Percentiles rank a stretch among this genome's conserved stretches.
Conservation (phyloP, 2,888 invertebrate genomes). For the Drosophila robusta region DNA sequence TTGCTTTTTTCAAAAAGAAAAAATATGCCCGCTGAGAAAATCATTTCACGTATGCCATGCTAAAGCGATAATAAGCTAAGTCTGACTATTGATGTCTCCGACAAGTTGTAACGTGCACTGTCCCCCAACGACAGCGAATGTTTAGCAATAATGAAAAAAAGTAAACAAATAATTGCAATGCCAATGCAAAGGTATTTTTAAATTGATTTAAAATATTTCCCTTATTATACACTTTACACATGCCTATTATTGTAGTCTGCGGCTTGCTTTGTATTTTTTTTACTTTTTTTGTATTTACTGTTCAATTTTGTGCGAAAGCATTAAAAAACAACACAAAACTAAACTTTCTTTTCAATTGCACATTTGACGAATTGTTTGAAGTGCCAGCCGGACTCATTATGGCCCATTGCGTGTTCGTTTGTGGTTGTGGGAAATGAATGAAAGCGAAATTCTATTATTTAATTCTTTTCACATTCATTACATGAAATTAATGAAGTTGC, state of each 20-base stretch:
- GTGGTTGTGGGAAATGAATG: constrained; percentile 67
- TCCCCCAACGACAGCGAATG: constrained; percentile 15
- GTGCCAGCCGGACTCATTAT: constrained; percentile 51
- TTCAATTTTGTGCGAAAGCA: constrained; percentile 27
- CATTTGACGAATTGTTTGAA: constrained; percentile 57
- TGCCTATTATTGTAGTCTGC: constrained; percentile 25
- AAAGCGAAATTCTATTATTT: constrained; percentile 84
- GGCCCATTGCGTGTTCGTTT: constrained; percentile 63
- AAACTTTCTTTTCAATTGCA: constrained; percentile 74
- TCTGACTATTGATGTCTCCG: constrained; percentile 21
- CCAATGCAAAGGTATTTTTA: constrained; percentile 37
- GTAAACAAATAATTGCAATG: constrained; percentile 37
- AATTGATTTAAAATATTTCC: constrained; percentile 46
- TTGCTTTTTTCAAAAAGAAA: constrained; percentile 31
- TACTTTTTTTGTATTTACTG: background rate
- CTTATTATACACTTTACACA: constrained; percentile 32
- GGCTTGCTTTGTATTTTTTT: constrained; percentile 20
- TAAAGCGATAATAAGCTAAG: constrained; percentile 54
- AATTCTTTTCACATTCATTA: constrained; percentile 82
- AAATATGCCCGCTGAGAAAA: constrained; percentile 53
- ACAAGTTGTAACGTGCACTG: constrained; percentile 25
- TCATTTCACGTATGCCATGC: constrained; percentile 48
- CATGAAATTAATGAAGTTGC: constrained; percentile 68
- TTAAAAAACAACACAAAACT: constrained; percentile 13
- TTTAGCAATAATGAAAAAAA: constrained; percentile 27